Evolutionary conservation across 1,140 invertebrate genomes (phyloP).

Genomic region (Potamilus streckersoni): DNA sequence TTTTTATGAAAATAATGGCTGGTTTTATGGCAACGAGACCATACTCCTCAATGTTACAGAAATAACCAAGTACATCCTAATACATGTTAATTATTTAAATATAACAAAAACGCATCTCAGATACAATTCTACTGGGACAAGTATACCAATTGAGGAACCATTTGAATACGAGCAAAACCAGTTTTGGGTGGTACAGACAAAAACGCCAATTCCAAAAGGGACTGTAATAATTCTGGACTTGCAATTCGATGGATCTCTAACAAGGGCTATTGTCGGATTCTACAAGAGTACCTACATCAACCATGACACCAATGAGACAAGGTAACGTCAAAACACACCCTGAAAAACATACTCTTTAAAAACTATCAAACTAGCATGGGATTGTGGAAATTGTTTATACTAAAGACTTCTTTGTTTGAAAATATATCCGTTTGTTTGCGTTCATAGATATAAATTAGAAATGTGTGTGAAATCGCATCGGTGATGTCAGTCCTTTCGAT

Average conservation of each 20-base stretch:
- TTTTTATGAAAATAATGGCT: conserved; percentile 49
- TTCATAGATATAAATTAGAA: too few species aligned
- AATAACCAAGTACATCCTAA: conserved; percentile 58
- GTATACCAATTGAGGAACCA: conserved; percentile 48
- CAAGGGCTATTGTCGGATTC: conserved; percentile 79
- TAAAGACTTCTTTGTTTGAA: too few species aligned
- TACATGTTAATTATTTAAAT: conserved; percentile 65
- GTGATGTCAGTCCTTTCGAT: too few species aligned
- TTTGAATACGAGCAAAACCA: conserved; percentile 74
- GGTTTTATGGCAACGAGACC: conserved; percentile 56
- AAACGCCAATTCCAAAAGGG: conserved; percentile 64
- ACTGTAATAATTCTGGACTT: conserved; percentile 62
- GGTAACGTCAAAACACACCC: conserved; percentile 39
- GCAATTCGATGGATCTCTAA: conserved; percentile 77
- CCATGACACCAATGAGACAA: conserved; percentile 64
- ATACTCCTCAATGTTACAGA: conserved; percentile 48
- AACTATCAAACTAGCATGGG: not conserved
- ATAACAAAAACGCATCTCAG: conserved; percentile 48
- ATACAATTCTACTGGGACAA: conserved; percentile 8
- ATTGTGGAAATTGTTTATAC: too few species aligned
- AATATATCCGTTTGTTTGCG: too few species aligned
- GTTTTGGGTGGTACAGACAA: conserved; percentile 74
- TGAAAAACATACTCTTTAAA: not conserved
- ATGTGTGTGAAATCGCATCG: too few species aligned
- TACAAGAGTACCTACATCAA: conserved; percentile 82